phyloP scores from a whole-genome alignment of 1,140 invertebrate genomes.

The Drosophila neocordata region DNA sequence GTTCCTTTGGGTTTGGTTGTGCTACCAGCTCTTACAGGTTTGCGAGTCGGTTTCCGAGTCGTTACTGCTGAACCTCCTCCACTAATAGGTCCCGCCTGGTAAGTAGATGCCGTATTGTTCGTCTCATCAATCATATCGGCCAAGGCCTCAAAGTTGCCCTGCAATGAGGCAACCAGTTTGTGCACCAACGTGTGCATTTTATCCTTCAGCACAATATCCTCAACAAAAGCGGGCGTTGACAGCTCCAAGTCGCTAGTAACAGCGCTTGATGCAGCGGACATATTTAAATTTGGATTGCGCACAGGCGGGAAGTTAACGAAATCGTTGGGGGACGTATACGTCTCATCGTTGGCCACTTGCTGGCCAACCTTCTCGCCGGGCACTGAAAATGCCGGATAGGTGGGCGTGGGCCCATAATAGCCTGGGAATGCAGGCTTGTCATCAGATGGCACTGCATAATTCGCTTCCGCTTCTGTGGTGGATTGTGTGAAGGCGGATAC shows the following conservation, averaged over 20 bases:
- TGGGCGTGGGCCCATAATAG: slow-evolving; percentile 78
- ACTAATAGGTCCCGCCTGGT: slow-evolving; percentile 48
- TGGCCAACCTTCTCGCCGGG: slow-evolving; percentile 71
- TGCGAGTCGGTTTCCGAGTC: slow-evolving; percentile 48
- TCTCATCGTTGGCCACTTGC: slow-evolving; percentile 82
- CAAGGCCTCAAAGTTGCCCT: slow-evolving; percentile 90
- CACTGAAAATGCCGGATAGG: slow-evolving; percentile 74
- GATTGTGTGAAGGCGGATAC: slow-evolving; percentile 55
- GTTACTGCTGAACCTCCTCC: slow-evolving; percentile 59
- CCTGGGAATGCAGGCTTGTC: slow-evolving; percentile 78
- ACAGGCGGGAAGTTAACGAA: slow-evolving; percentile 92
- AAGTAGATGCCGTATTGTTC: slow-evolving; percentile 68
- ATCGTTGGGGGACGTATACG: slow-evolving; percentile 87
- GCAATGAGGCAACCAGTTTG: slow-evolving; percentile 91
- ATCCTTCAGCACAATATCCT: slow-evolving; percentile 89
- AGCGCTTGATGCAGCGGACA: slow-evolving; percentile 85
- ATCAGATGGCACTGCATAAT: slow-evolving; percentile 63
- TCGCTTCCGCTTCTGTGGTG: slow-evolving; percentile 56
- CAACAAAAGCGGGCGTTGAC: slow-evolving; percentile 88
- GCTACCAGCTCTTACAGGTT: slow-evolving; percentile 62
- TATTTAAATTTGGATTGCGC: slow-evolving; percentile 90
- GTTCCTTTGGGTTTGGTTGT: slow-evolving; percentile 59
- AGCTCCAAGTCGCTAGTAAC: slow-evolving; percentile 86
- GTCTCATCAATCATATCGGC: slow-evolving; percentile 87
- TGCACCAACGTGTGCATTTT: slow-evolving; percentile 92